Evolutionary conservation across 2,797 vertebrate species (phyloP).

Genomic region (Tiaroga cobitis): DNA sequence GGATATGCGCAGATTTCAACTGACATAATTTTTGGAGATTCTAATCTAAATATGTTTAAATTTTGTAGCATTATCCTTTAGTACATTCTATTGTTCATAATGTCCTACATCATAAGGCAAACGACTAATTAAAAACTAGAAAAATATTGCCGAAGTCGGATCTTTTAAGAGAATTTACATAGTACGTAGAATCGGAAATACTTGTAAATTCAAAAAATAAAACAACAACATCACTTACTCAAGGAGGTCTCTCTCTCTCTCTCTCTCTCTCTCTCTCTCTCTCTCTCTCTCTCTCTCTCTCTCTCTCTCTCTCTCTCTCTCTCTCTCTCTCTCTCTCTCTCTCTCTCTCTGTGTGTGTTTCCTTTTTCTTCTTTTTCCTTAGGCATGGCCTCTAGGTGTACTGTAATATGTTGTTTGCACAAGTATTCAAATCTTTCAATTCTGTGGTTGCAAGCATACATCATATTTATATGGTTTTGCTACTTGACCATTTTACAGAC

Average conservation of each 20-base stretch:
- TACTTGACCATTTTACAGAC: neutral
- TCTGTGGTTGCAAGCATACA: neutral
- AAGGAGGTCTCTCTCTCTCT: neutral
- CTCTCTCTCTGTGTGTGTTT: neutral
- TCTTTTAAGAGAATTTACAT: neutral
- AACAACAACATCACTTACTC: neutral
- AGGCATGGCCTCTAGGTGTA: conserved; percentile 18
- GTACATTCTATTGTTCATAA: neutral
- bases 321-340: neutral
- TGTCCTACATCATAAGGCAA: neutral
- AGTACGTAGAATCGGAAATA: too few relatives aligned
- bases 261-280: neutral
- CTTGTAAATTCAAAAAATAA: neutral
- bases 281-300: neutral
- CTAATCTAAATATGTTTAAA: neutral
- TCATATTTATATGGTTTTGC: neutral
- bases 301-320: neutral
- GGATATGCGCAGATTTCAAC: neutral
- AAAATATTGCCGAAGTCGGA: neutral
- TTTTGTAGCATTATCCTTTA: neutral
- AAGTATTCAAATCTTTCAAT: neutral
- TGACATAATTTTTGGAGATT: neutral
- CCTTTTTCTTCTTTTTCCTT: neutral
- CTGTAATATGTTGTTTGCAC: neutral
- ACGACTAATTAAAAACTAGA: neutral